These are phyloP conservation scores for Oscarella lobularis DNA, from an alignment of 37 sponge, comb jelly and placozoan genomes.

Conservation along the genomic window DNA sequence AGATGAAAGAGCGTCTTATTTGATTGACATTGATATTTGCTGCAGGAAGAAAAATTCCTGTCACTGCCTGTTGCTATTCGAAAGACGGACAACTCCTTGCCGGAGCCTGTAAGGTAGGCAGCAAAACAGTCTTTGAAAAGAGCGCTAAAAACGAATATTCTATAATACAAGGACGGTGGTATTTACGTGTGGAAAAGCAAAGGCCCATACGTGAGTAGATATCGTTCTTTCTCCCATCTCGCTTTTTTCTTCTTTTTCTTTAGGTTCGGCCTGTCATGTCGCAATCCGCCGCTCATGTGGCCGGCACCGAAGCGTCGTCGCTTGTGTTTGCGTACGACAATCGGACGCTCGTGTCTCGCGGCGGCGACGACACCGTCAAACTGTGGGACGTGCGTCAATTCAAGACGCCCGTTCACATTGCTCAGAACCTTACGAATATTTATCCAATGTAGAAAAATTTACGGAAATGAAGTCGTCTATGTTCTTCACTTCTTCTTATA, in stretches of 20 bases:
- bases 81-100: constrained; percentile 60
- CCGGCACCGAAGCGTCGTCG: constrained; percentile 62
- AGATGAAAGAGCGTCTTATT: background rate
- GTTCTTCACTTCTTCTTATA: constrained; percentile 18
- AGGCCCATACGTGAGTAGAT: constrained; percentile 56
- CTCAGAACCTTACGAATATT: constrained; percentile 33
- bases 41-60: constrained; percentile 45
- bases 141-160: background rate
- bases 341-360: constrained; percentile 57
- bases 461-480: too few species aligned
- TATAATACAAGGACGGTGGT: constrained; percentile 37
- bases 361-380: constrained; percentile 87
- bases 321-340: constrained; percentile 55
- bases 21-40: background rate
- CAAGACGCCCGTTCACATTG: constrained; percentile 50
- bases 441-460: too few species aligned
- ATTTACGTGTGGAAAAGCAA: constrained; percentile 60
- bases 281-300: constrained; percentile 49
- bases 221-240: background rate
- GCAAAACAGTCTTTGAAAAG: too few species aligned
- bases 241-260: background rate
- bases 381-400: constrained; percentile 80
- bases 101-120: constrained; percentile 18
- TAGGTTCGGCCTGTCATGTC: constrained; percentile 42
- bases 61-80: constrained; percentile 46